A percentile compares a stretch with the other conserved stretches of the same genome.
These are phyloP conservation scores for Cheumatopsyche charites DNA, from an alignment of 1,140 invertebrate species.

Conservation along the genomic window DNA sequence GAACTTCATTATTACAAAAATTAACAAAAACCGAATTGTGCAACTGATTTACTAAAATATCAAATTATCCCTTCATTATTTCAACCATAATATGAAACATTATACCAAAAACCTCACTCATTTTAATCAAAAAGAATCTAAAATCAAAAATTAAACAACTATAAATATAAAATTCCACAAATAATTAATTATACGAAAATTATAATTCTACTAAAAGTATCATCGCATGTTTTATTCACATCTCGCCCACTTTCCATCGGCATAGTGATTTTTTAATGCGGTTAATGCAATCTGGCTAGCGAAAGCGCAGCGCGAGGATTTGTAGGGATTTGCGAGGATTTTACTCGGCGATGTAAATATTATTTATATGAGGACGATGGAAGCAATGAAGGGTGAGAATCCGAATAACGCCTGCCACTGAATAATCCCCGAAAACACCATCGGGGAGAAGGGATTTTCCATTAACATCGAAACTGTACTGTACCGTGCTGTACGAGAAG, in stretches of 20 bases:
- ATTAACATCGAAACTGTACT: constrained; percentile 12
- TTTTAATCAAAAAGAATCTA: too few relatives aligned
- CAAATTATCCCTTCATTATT: too few relatives aligned
- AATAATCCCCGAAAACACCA: constrained; percentile 17
- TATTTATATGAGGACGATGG: background rate
- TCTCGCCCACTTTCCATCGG: too few relatives aligned
- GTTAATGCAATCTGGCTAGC: background rate
- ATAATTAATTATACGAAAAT: too few relatives aligned
- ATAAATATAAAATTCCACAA: too few relatives aligned
- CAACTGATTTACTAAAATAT: too few relatives aligned
- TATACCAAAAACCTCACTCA: too few relatives aligned
- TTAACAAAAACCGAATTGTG: too few relatives aligned
- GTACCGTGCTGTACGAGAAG: background rate
- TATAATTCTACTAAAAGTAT: too few relatives aligned
- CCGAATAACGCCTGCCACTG: constrained; percentile 5
- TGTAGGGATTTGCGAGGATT: constrained; percentile 6
- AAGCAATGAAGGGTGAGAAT: constrained; percentile 29
- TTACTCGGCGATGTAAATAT: constrained; percentile 12
- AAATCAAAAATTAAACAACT: too few relatives aligned
- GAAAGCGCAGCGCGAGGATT: constrained; percentile 1
- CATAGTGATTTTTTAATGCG: constrained; percentile 7
- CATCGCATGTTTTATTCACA: constrained; percentile 6
- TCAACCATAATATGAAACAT: too few relatives aligned
- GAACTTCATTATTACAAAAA: too few relatives aligned
- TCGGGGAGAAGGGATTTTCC: constrained; percentile 17